Conservation (phyloP, 37 sponge, comb jelly and placozoan species). For the Cladorhizidae sp. region DNA sequence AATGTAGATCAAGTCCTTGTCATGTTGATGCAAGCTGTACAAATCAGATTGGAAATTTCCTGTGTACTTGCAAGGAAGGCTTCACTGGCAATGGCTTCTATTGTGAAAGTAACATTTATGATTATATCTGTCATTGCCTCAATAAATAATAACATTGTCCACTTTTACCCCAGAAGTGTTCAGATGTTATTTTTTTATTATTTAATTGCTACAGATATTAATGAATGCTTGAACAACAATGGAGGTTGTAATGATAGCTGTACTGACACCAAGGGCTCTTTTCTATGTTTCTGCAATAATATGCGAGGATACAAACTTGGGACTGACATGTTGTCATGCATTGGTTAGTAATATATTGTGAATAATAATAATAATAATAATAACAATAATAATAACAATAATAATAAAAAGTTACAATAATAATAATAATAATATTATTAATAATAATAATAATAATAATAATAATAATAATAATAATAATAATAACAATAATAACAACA, state of each 20-base stretch:
- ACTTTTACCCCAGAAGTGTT: too few relatives aligned
- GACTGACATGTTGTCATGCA: neutral
- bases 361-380: too few relatives aligned
- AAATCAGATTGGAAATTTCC: slow-evolving; percentile 31
- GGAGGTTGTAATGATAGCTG: slow-evolving; percentile 27
- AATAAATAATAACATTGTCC: neutral
- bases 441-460: too few relatives aligned
- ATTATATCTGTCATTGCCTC: neutral
- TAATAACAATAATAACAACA: too few relatives aligned
- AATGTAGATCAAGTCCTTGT: slow-evolving; percentile 16
- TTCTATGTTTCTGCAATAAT: slow-evolving; percentile 9
- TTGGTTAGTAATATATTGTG: neutral
- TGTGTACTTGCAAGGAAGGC: slow-evolving; percentile 35
- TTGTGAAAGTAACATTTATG: neutral
- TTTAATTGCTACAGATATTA: slow-evolving; percentile 19
- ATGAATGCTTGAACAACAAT: slow-evolving; percentile 44
- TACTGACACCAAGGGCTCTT: slow-evolving; percentile 36
- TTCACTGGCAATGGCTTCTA: slow-evolving; percentile 15
- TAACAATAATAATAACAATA: too few relatives aligned
- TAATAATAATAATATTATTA: too few relatives aligned
- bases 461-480: too few relatives aligned
- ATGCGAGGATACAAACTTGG: neutral
- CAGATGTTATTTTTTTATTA: too few relatives aligned
- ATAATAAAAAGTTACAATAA: too few relatives aligned
- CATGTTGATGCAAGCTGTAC: slow-evolving; percentile 25